phyloP scores from a whole-genome alignment of 2,888 invertebrate species.

The Erannis defoliaria region DNA sequence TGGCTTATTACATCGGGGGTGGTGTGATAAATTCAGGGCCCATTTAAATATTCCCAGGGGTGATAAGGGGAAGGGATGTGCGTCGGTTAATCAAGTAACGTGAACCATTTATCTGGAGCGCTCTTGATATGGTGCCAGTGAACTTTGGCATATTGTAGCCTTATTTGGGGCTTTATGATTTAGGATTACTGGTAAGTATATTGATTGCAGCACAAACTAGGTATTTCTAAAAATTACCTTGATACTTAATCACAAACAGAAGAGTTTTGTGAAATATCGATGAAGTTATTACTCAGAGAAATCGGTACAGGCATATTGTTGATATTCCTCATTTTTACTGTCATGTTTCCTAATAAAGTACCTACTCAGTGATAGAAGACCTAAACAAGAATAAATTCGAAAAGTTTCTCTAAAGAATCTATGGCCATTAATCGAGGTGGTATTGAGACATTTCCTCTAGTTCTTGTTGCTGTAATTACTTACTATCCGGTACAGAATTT shows the following conservation, averaged over 20 bases:
- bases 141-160: slow-evolving; percentile 81
- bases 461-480: slow-evolving; percentile 43
- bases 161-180: slow-evolving; percentile 72
- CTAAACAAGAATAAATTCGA: slow-evolving; percentile 17
- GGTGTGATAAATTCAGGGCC: slow-evolving; percentile 84
- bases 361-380: slow-evolving; percentile 12
- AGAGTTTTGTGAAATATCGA: not conserved
- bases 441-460: slow-evolving; percentile 45
- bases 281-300: not conserved
- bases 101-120: slow-evolving; percentile 85
- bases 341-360: not conserved
- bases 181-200: slow-evolving; percentile 47
- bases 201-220: not conserved
- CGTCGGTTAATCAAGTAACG: slow-evolving; percentile 86
- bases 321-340: slow-evolving; percentile 11
- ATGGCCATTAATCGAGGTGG: slow-evolving; percentile 29
- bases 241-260: not conserved
- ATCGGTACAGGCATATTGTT: not conserved
- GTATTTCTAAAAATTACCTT: too few species aligned
- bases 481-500: slow-evolving; percentile 43
- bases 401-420: slow-evolving; percentile 31
- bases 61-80: slow-evolving; percentile 83
- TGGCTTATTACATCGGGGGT: slow-evolving; percentile 72
- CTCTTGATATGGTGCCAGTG: slow-evolving; percentile 82
- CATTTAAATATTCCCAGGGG: slow-evolving; percentile 86